Evolutionary conservation across 2,113 vertebrate species (phyloP).

Genomic region (Bucco capensis): DNA sequence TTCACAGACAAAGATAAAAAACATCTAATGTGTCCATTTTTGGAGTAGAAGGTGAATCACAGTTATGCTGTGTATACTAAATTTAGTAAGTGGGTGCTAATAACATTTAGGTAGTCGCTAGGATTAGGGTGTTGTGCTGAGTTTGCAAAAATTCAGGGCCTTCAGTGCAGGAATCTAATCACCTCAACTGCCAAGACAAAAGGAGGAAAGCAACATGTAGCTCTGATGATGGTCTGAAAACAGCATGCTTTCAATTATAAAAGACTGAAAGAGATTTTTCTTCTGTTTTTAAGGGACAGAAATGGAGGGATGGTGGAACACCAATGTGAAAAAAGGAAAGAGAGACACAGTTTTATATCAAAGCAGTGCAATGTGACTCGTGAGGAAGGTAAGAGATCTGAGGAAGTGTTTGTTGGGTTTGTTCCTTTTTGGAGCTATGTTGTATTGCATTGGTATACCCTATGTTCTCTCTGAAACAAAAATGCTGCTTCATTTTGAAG

Average conservation of each 20-base stretch:
- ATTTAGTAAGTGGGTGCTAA: not conserved
- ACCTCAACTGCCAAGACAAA: not conserved
- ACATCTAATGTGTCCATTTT: not conserved
- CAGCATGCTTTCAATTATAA: not conserved
- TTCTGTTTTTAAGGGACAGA: not conserved
- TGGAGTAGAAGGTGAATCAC: not conserved
- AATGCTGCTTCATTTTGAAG: not conserved
- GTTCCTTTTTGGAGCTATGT: not conserved
- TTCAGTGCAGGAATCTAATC: not conserved
- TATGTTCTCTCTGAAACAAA: not conserved
- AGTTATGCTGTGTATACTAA: not conserved
- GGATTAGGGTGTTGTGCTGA: not conserved
- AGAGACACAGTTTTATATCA: not conserved
- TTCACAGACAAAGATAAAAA: not conserved
- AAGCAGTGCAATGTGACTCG: not conserved
- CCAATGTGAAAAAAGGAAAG: fast-evolving
- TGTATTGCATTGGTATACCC: not conserved
- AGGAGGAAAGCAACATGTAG: not conserved
- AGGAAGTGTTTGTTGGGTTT: not conserved
- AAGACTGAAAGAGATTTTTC: not conserved
- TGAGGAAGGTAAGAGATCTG: not conserved
- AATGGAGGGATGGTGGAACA: not conserved
- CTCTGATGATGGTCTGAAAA: not conserved
- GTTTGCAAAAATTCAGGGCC: not conserved
- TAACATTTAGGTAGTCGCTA: not conserved